These are phyloP conservation scores for Myathropa florea DNA, from an alignment of 2,888 invertebrate species.

Conservation along the genomic window DNA sequence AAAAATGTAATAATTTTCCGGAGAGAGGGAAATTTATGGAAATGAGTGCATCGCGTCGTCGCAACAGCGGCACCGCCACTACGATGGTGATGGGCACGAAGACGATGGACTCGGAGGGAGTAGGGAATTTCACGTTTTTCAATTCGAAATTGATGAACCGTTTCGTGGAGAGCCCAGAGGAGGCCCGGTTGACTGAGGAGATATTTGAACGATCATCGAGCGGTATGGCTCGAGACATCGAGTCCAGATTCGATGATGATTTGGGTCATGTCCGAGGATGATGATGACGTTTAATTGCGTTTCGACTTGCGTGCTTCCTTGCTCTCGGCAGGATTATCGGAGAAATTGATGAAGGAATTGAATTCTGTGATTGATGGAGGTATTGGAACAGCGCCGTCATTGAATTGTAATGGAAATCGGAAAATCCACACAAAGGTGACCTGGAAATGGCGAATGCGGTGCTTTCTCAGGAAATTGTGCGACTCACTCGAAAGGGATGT, in stretches of 20 bases:
- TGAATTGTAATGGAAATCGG: constrained; percentile 26
- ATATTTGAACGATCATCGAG: neutral
- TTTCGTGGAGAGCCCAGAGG: constrained; percentile 15
- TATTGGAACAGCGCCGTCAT: neutral
- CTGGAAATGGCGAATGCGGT: neutral
- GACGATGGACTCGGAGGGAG: neutral
- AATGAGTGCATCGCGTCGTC: constrained; percentile 47
- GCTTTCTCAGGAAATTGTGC: neutral
- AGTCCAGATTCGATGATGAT: constrained; percentile 35
- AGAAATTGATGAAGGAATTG: constrained; percentile 63
- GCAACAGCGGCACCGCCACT: neutral
- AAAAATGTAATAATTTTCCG: constrained; percentile 67
- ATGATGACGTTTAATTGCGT: constrained; percentile 67
- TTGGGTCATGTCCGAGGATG: constrained; percentile 62
- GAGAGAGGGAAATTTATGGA: constrained; percentile 64
- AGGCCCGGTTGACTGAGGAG: neutral
- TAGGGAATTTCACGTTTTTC: constrained; percentile 55
- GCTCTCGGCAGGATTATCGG: constrained; percentile 33
- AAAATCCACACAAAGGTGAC: constrained; percentile 8
- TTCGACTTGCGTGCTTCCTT: constrained; percentile 39
- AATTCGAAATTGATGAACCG: constrained; percentile 59
- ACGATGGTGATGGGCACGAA: neutral
- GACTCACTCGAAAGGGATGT: no score
- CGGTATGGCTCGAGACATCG: neutral
- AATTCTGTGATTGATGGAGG: constrained; percentile 52